Evolutionary conservation across 2,797 vertebrate genomes (phyloP).

Genomic region (Crypturellus tataupa): DNA sequence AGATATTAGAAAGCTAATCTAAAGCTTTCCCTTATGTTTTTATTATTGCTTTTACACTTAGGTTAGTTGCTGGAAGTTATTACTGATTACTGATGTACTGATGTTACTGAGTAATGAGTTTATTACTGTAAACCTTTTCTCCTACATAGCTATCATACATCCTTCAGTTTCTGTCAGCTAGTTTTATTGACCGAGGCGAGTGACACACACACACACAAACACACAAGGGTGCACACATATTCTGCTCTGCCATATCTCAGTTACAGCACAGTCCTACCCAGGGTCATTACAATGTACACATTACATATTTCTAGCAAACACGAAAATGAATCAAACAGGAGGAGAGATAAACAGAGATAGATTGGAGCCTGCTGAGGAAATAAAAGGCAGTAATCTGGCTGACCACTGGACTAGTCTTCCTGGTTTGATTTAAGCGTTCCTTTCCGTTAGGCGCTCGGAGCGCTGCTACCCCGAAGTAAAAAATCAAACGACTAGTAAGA

Average conservation of each 20-base stretch:
- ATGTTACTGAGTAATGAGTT: neutral
- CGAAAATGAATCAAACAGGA: constrained; percentile 70
- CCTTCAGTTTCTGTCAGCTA: constrained; percentile 35
- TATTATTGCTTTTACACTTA: neutral
- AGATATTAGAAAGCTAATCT: neutral
- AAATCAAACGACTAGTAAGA: constrained; percentile 29
- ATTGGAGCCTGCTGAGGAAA: constrained; percentile 70
- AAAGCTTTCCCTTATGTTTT: constrained; percentile 5
- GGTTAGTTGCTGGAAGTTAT: neutral
- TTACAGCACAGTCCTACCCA: constrained; percentile 77
- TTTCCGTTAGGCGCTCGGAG: constrained; percentile 25
- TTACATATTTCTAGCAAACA: constrained; percentile 75
- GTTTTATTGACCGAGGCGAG: constrained; percentile 16
- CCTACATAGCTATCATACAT: neutral
- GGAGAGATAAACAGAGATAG: constrained; percentile 79
- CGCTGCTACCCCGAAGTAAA: constrained; percentile 2
- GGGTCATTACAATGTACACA: constrained; percentile 79
- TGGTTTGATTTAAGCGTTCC: constrained; percentile 16
- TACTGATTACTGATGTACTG: neutral
- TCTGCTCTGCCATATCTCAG: constrained; percentile 66
- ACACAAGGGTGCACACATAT: neutral
- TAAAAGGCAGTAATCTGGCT: constrained; percentile 50
- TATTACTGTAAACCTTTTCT: neutral
- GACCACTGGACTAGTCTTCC: constrained; percentile 24
- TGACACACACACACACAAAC: neutral